Base-by-base conservation (phyloP, 2,113 vertebrate species). In the Euleptes europaea region DNA sequence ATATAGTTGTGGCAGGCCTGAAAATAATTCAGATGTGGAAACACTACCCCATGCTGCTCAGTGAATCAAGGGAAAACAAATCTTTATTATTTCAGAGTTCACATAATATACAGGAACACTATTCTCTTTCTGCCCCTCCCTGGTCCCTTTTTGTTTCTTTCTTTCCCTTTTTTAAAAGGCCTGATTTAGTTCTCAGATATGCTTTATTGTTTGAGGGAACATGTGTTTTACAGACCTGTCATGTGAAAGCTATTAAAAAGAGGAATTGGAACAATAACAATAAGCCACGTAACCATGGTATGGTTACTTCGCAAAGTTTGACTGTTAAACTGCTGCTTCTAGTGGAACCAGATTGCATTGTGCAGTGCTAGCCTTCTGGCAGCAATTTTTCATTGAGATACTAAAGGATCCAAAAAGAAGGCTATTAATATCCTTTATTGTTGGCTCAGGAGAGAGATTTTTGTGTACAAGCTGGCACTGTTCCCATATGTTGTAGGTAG, bases 171-270 rank as follows among this genome's bases (percentile, higher is more conserved):
- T 86, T 82, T 42, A 84, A 42, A 17, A 84, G 84, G 66, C 89
- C 35, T n/a, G 86, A 89, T 94, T 94, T 94, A 92, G 91, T 86
- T 94, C 94, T 96, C 94, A 90, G 91, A 92, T 91, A 90, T 94
- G 84, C 93, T 96, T 96, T 96, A 95, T 94, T 95, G 93, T 96
- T 94, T 95, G 90, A 91, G 93, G 94, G 86, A 96, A 95, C 96
- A 95, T 96, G 90, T 96, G 96, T 94, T 96, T 95, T 95, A 95
- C 94, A 96, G 95, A 95, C 94, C 92, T 95, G 94, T 96, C 96
- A 95, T 95, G 90, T 95, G 96, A 95, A 95, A 94, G 60, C 93
- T 93, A 96, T 96, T 96, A 95, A 86, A 91, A 89, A 91, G 93
- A 94, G 93, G 94, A 95, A 92, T 94, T 93, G 91, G 93, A 90